Percentiles rank a stretch among this genome's conserved stretches.
Evolutionary conservation across 2,113 vertebrate genomes (phyloP).

Genomic region (Siniperca chuatsi): DNA sequence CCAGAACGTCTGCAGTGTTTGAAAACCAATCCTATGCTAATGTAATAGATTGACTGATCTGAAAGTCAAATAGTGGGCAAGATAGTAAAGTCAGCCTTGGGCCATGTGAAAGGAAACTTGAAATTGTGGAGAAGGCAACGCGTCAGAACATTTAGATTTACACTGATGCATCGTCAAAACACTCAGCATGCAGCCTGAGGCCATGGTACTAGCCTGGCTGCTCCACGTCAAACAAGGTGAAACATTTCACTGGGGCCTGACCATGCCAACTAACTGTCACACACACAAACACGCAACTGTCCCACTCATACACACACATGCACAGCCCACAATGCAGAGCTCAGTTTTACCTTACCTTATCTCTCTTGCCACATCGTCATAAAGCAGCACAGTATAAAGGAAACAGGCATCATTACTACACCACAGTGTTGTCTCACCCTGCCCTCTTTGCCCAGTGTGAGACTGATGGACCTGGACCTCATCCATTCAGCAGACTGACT

Average conservation of each 20-base stretch:
- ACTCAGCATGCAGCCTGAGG: constrained; percentile 26
- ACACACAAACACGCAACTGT: constrained; percentile 14
- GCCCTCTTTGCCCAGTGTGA: background rate
- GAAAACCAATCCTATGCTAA: constrained; percentile 58
- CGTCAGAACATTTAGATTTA: constrained; percentile 57
- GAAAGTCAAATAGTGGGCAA: constrained; percentile 64
- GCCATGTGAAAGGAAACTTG: constrained; percentile 45
- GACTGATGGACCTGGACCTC: constrained; percentile 13
- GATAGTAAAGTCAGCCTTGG: constrained; percentile 43
- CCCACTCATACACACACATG: too few relatives aligned
- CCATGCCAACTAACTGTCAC: constrained; percentile 68
- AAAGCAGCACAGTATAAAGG: background rate
- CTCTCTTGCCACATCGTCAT: constrained; percentile 18
- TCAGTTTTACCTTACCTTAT: background rate
- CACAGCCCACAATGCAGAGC: background rate
- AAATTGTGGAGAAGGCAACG: constrained; percentile 22
- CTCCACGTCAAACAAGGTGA: constrained; percentile 55
- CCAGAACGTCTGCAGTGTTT: constrained; percentile 52
- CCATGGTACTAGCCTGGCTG: constrained; percentile 14
- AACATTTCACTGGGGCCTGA: constrained; percentile 25
- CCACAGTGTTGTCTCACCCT: background rate
- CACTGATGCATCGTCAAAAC: constrained; percentile 53
- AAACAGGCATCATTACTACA: constrained; percentile 13
- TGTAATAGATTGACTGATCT: constrained; percentile 60
- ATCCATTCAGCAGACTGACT: constrained; percentile 6